Base-by-base conservation (phyloP, 2,888 invertebrate species). In the Cordilura impudica region DNA sequence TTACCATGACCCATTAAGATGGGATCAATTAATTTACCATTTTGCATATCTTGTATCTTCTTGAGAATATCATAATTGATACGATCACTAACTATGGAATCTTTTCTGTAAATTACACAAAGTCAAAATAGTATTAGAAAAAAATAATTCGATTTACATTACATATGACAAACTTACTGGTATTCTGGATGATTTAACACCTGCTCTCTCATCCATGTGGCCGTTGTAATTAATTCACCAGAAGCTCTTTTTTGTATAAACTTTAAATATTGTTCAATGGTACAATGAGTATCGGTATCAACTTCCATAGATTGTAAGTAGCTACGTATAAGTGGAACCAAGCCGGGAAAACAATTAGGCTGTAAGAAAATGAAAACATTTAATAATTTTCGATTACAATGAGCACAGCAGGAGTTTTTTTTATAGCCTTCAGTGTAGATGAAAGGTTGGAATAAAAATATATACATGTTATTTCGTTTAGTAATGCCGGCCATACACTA, bases 261-360 rank as follows among this genome's bases (percentile, higher is more conserved):
- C 87, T 95, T 96, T 81, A 99, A 92, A 91, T 99, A 99, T 91
- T 98, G 97, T 89, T 96, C 96, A 86, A 99, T 95, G 8, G 98
- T 97, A 91, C 99, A 99, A 89, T 97, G 96, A 53, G 98, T 98
- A 90, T 98, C 98, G 2, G 98, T 97, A 91, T 99, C 99, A 61
- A 98, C 96, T 89, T 99, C 98, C 94, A 98, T 97, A 75, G 95
- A 96, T 82, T 95, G 95, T 84, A 99, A 91, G 90, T 98, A 99
- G 85, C 95, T 96, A 88, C 97, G 95, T 81, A 99, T 97, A 84
- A 99, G 91, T 4, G 98, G 96, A 82, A 98, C 94, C 84, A 99
- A 91, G 0, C 99, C 99, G 19, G 98, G 98, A 91, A 98, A 99
- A 81, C 94, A 93, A 71, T 94, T 95, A 78, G 94, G 93, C 95